These are phyloP conservation scores for Tolypeutes matacus DNA, from an alignment of 2,797 vertebrate species.

Conservation along the genomic window DNA sequence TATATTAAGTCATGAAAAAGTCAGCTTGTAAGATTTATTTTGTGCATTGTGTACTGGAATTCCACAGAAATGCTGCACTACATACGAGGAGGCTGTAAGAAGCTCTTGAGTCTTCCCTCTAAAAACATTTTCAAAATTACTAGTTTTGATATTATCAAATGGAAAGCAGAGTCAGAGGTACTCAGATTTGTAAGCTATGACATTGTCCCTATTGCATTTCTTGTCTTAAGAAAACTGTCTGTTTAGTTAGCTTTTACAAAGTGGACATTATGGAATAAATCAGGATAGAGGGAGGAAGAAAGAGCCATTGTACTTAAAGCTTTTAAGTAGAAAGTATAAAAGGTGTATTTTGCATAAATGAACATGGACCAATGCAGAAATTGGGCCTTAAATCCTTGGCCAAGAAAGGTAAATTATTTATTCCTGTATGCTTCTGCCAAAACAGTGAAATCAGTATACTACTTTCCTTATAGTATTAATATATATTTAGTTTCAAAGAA, in stretches of 20 bases:
- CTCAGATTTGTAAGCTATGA: not conserved
- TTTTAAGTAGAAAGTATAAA: not conserved
- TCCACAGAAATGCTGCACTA: not conserved
- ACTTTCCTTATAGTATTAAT: conserved; percentile 11
- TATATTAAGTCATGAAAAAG: not conserved
- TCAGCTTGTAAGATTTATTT: not conserved
- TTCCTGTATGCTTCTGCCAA: not conserved
- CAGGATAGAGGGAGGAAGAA: not conserved
- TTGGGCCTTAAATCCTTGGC: not conserved
- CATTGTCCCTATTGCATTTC: not conserved
- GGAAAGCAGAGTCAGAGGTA: conserved; percentile 11
- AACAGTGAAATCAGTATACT: conserved; percentile 2
- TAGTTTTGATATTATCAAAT: not conserved
- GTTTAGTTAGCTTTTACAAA: conserved; percentile 41
- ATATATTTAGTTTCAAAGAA: no score
- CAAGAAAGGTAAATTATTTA: conserved; percentile 47
- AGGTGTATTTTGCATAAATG: not conserved
- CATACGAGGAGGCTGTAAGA: not conserved
- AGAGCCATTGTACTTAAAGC: not conserved
- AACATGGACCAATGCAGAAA: not conserved
- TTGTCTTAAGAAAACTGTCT: conserved; percentile 50
- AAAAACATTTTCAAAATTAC: conserved; percentile 23
- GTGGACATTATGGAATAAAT: not conserved
- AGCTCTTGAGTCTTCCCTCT: not conserved
- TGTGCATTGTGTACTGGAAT: not conserved